Evolutionary conservation across 1,140 invertebrate species (phyloP), one percentile per base, ranked within the genome.

Genomic region (Portunus trituberculatus): DNA sequence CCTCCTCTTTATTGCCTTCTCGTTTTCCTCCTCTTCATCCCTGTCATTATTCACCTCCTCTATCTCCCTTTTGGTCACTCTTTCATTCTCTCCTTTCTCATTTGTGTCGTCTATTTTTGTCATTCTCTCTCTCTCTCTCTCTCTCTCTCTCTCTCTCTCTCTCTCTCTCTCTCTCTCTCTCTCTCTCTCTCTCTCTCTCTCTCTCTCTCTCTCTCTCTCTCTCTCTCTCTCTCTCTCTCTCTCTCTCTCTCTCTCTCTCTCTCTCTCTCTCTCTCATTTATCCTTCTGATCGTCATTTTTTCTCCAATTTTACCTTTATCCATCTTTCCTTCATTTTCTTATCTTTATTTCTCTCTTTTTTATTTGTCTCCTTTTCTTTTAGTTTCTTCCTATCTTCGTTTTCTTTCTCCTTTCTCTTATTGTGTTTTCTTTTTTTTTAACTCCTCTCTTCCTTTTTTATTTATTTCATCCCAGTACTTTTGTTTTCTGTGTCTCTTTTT

Each of bases 111-210:
- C 46, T 48, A 20, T 48, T 91, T 28, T 48, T 8, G 20, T 28
- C 89, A 32, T 16, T 2, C 0, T 0, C 14, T 52, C 16, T 91
- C 48, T 48, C 46, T 91, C 8, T 3, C 20, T n/a, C 25, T 67
- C 46, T 25, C 31, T 12, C n/a, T 28, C 46, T 12, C 10, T 12
- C 29, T 14, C 28, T 52, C 48, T 29, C 28, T 52, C 46, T 52
- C 45, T 91, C 45, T 52, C 48, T 52, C 89, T n/a, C 39, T 90
- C 16, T 90, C 32, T 45, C 32, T 45, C 88, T 90, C 32, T 90
- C 88, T 90, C 88, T 32, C 83, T 86, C 83, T 32, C 83, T 86
- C 83, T 86, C 83, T 86, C 83, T 86, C 83, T 86, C 83, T 86
- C 83, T 86, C 83, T 86, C 83, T 86, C 83, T 86, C 83, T 86